These are phyloP conservation scores for Pedetes capensis DNA, from an alignment of 2,113 vertebrate genomes.

Conservation along the genomic window DNA sequence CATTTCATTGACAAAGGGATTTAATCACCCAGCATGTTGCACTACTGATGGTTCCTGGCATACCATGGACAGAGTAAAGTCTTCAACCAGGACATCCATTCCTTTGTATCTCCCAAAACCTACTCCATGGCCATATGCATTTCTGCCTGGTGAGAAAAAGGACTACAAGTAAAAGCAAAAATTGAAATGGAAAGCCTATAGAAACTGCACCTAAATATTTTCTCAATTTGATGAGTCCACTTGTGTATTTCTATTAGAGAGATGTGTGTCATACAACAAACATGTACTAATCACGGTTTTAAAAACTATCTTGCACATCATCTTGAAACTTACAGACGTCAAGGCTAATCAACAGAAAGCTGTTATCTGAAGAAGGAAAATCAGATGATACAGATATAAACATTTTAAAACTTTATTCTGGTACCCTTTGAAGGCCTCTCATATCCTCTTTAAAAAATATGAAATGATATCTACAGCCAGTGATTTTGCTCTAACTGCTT, in stretches of 20 bases:
- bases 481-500: background rate
- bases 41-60: background rate
- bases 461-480: slow-evolving; percentile 29
- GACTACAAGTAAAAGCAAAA: background rate
- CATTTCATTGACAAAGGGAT: background rate
- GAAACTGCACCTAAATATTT: slow-evolving; percentile 8
- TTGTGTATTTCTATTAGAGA: slow-evolving; percentile 10
- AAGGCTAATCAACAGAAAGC: slow-evolving; percentile 3
- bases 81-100: background rate
- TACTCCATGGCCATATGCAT: background rate
- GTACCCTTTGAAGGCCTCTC: slow-evolving; percentile 39
- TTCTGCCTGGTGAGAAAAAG: background rate
- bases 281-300: background rate
- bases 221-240: background rate
- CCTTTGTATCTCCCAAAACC: background rate
- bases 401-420: slow-evolving; percentile 40
- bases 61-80: background rate
- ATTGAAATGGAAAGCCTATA: slow-evolving; percentile 6
- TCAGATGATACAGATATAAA: slow-evolving; percentile 49
- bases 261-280: background rate
- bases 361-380: slow-evolving; percentile 40
- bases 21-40: background rate
- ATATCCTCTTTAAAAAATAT: slow-evolving; percentile 41
- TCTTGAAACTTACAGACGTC: slow-evolving; percentile 31
- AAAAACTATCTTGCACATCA: background rate